Conservation (phyloP, 2,113 vertebrate genomes). For the Piaya cayana region DNA sequence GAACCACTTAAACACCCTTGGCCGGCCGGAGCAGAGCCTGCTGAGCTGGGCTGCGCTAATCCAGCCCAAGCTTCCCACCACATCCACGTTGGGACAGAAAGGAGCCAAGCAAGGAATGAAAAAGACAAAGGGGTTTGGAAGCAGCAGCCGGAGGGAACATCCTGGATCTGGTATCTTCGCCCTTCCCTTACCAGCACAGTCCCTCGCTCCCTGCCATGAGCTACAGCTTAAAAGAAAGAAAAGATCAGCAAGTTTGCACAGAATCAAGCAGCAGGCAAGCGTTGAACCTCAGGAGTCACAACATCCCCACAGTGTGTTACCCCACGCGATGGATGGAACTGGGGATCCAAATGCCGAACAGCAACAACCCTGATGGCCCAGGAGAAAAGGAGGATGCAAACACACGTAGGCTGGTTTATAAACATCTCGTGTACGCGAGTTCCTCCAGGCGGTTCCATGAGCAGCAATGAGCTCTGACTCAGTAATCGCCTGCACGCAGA, state of each 20-base stretch:
- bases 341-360: not conserved
- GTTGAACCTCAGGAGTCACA: not conserved
- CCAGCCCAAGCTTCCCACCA: not conserved
- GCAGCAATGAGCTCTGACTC: not conserved
- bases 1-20: not conserved
- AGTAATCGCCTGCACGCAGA: not conserved
- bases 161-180: not conserved
- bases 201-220: accelerated
- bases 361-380: not conserved
- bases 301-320: not conserved
- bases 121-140: accelerated
- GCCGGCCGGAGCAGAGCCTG: not conserved
- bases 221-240: not conserved
- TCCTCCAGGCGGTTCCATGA: not conserved
- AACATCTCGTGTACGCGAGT: accelerated
- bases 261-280: not conserved
- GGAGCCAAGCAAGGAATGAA: accelerated
- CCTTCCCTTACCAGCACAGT: not conserved
- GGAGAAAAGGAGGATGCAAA: not conserved
- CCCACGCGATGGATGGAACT: not conserved
- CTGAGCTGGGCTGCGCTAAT: accelerated
- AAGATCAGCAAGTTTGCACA: not conserved
- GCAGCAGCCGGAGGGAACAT: not conserved
- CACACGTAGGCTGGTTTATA: not conserved
- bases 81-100: accelerated